Evolutionary conservation across 2,797 vertebrate genomes (phyloP).

Genomic region (Hephaestus fuliginosus): DNA sequence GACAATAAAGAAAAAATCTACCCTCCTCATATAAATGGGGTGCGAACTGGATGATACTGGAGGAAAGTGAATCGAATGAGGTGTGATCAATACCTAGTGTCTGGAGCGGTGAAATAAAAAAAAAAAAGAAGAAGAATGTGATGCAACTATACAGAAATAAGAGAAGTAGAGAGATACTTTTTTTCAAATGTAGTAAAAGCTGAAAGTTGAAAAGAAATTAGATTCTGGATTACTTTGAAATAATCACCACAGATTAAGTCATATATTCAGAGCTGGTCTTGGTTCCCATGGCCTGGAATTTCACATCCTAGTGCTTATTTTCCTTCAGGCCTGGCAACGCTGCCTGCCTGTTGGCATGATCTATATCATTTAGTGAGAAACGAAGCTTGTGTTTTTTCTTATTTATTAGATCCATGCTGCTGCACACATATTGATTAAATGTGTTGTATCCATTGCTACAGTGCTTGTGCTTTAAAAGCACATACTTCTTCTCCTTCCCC

Average conservation of each 20-base stretch:
- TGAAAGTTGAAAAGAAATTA: conserved; percentile 59
- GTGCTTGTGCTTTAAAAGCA: background rate
- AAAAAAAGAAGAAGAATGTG: conserved; percentile 39
- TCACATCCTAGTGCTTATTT: conserved; percentile 81
- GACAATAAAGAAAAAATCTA: background rate
- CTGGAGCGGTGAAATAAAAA: conserved; percentile 7
- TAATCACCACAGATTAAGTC: conserved; percentile 68
- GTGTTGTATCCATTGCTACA: conserved; percentile 18
- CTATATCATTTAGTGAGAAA: conserved; percentile 58
- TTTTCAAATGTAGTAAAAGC: conserved; percentile 49
- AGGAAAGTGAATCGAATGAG: conserved; percentile 7
- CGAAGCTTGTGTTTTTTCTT: conserved; percentile 24
- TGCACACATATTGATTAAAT: conserved; percentile 27
- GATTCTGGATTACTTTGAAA: conserved; percentile 75
- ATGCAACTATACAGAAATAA: conserved; percentile 71
- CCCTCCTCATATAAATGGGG: background rate
- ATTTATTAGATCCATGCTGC: conserved; percentile 16
- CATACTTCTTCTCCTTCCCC: conserved; percentile 3
- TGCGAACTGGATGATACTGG: background rate
- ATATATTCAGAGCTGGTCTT: conserved; percentile 69
- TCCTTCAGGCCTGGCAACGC: conserved; percentile 64
- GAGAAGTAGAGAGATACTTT: conserved; percentile 30
- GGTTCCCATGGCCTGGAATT: conserved; percentile 82
- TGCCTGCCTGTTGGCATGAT: conserved; percentile 64
- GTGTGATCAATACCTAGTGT: conserved; percentile 36